These are phyloP conservation scores for Ormyrus rosae DNA, from an alignment of 2,888 invertebrate genomes.

Conservation along the genomic window DNA sequence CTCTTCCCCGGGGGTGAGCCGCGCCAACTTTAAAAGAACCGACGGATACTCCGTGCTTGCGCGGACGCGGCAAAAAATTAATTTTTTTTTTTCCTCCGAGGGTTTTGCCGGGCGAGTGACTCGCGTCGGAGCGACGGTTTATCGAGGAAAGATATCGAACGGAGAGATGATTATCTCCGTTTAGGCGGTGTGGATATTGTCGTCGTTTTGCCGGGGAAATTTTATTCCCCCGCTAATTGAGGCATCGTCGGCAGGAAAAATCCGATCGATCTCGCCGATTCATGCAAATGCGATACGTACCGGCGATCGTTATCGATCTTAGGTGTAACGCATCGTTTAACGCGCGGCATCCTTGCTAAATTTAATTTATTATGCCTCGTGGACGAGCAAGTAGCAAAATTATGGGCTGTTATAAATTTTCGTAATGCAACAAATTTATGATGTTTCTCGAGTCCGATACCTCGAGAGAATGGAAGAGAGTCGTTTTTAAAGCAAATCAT, in stretches of 20 bases:
- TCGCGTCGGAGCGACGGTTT: constrained; percentile 6
- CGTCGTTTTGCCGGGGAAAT: not conserved
- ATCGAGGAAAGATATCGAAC: constrained; percentile 26
- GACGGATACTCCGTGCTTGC: not conserved
- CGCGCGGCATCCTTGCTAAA: not conserved
- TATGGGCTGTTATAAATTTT: not conserved
- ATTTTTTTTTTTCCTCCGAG: constrained; percentile 31
- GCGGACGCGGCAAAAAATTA: constrained; percentile 32
- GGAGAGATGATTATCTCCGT: constrained; percentile 21
- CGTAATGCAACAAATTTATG: not conserved
- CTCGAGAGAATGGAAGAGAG: too few species aligned
- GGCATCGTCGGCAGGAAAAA: not conserved
- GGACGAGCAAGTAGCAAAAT: not conserved
- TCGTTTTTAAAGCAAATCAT: too few species aligned
- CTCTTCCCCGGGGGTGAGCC: constrained; percentile 26
- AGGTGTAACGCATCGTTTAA: not conserved
- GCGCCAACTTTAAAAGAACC: constrained; percentile 21
- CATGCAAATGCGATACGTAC: constrained; percentile 3
- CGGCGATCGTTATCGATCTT: not conserved
- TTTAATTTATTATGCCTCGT: not conserved
- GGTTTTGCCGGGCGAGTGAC: constrained; percentile 6
- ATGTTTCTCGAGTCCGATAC: not conserved
- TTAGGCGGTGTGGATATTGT: constrained; percentile 18
- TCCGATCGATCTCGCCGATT: not conserved
- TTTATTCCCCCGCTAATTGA: constrained; percentile 35